Evolutionary conservation across 2,113 vertebrate genomes (phyloP), one percentile per base, ranked within the genome.

Genomic region (Lipophrys pholis): DNA sequence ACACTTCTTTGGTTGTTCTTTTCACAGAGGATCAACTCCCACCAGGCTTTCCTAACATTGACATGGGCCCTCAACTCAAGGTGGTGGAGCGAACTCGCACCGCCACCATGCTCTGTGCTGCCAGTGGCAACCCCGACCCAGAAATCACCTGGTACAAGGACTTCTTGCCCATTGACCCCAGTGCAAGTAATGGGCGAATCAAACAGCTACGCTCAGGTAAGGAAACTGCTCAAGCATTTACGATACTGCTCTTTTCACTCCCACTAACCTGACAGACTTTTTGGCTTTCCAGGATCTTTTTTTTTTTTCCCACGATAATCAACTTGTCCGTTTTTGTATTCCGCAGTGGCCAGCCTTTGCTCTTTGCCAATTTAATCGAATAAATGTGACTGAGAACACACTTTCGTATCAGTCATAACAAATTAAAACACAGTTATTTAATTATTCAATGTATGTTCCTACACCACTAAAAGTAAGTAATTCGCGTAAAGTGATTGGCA

Each of bases 101-200:
- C 0, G 98, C 98, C 72, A 99, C 97, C 0, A 99, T 99, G 98
- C 95, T 99, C 0, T 99, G 98, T 0, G 97, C 98, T 0, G 98
- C 97, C 87, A 99, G 98, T 0, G 98, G 98, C 0, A 97, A 97
- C 90, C 98, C 98, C 0, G 98, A 99, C 91, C 98, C 98, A 0
- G 97, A 99, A 87, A 99, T 99, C 92, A 97, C 97, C 58, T 99
- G 98, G 98, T 99, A 97, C 83, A 99, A 99, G 87, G 98, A 99
- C 82, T 98, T 99, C 91, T 91, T 99, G 69, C 98, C 98, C 0
- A 97, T 99, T 2, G 97, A 99, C 87, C 97, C 98, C 76, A 95
- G 92, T 5, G 83, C 95, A 45, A 99, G 97, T 94, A 96, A 95
- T 0, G 97, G 97, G 17, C 93, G 98, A 49, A 98, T 99, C 76